phyloP scores from a whole-genome alignment of 2,797 vertebrate species.

The Linurgus olivaceus region DNA sequence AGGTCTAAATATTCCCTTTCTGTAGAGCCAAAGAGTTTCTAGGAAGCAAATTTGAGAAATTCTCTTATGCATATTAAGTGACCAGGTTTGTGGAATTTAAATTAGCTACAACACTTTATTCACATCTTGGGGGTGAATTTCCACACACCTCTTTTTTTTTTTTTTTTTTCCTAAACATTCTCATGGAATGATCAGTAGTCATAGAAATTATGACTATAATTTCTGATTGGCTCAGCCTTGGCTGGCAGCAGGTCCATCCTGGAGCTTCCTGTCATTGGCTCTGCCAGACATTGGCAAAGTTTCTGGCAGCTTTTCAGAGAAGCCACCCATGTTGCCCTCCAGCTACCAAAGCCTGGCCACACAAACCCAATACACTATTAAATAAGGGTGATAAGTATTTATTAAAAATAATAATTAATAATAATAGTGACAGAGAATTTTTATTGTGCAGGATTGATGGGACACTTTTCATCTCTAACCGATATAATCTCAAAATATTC shows the following conservation, averaged over 20 bases:
- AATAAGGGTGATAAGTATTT: neutral
- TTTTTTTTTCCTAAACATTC: neutral
- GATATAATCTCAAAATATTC: neutral
- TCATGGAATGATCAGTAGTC: neutral
- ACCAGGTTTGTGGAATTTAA: neutral
- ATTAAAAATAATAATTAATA: neutral
- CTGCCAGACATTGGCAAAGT: neutral
- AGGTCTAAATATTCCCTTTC: neutral
- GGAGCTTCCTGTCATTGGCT: neutral
- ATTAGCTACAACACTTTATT: neutral
- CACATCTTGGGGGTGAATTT: neutral
- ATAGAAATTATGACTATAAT: neutral
- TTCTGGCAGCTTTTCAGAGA: neutral
- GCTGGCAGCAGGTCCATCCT: accelerated
- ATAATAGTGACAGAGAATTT: neutral
- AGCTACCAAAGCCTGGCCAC: neutral
- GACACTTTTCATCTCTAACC: neutral
- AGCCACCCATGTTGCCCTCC: accelerated
- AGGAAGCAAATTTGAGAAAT: neutral
- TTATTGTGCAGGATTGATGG: neutral
- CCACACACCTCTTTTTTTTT: accelerated
- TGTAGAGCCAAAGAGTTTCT: neutral
- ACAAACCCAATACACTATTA: neutral
- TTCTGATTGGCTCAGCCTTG: neutral
- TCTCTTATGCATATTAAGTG: neutral